These are phyloP conservation scores for Lacerta viridis DNA, from an alignment of 2,797 vertebrate species.

Conservation along the genomic window DNA sequence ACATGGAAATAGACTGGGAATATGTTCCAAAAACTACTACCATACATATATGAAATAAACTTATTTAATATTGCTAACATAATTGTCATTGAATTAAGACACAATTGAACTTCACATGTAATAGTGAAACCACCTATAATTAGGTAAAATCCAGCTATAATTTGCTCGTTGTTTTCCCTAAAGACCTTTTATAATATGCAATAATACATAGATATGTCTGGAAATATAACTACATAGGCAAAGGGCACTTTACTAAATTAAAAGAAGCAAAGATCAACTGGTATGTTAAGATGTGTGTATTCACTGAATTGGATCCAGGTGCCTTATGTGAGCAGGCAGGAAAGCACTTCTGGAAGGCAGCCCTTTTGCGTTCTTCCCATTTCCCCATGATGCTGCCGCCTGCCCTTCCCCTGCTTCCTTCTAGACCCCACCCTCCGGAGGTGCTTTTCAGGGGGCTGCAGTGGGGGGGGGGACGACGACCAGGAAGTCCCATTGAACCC, in stretches of 20 bases:
- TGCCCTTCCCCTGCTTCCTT: not conserved
- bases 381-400: not conserved
- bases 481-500: not conserved
- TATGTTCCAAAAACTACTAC: not conserved
- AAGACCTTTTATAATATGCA: not conserved
- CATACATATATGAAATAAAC: not conserved
- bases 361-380: not conserved
- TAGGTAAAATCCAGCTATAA: not conserved
- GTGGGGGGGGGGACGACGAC: not conserved
- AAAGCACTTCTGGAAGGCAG: not conserved
- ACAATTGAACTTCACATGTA: not conserved
- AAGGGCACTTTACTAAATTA: not conserved
- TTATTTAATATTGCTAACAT: not conserved
- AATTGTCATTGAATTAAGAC: not conserved
- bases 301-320: not conserved
- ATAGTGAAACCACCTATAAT: not conserved
- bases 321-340: not conserved
- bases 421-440: not conserved
- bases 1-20: not conserved
- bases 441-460: not conserved
- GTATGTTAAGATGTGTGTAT: not conserved
- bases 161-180: not conserved
- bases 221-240: not conserved
- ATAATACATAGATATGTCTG: not conserved
- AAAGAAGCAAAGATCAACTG: not conserved